Conservation (phyloP, 35 echinoderm and acorn worm species). For the Antedon bifida region DNA sequence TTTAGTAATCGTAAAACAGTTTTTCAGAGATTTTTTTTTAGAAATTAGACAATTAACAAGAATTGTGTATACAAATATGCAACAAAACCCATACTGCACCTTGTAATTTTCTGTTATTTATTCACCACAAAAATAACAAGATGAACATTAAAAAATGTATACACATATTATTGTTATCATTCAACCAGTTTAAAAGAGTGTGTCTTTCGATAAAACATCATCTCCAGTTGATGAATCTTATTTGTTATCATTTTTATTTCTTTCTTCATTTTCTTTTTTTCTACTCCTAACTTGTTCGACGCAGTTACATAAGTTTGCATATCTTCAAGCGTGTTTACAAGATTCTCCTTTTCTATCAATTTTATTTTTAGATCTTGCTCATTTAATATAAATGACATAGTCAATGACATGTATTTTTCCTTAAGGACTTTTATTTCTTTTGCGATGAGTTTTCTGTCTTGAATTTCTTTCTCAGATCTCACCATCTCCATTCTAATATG, state of each 20-base stretch:
- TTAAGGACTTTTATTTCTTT: conserved; percentile 76
- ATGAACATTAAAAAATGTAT: too few relatives aligned
- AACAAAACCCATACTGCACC: too few relatives aligned
- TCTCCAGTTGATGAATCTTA: conserved; percentile 83
- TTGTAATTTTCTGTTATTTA: too few relatives aligned
- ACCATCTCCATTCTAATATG: conserved; percentile 43
- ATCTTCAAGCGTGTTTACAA: conserved; percentile 47
- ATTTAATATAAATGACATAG: conserved; percentile 57
- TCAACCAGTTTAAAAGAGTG: conserved; percentile 62
- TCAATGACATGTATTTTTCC: conserved; percentile 68
- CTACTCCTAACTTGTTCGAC: conserved; percentile 81
- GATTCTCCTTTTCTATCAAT: conserved; percentile 44
- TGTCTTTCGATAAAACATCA: conserved; percentile 73
- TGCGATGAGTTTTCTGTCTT: conserved; percentile 52
- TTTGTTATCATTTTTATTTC: conserved; percentile 77
- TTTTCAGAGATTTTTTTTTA: too few relatives aligned
- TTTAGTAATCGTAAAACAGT: too few relatives aligned
- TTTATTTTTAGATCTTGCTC: conserved; percentile 47
- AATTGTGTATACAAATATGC: too few relatives aligned
- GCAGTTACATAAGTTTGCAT: conserved; percentile 46
- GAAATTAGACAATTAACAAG: too few relatives aligned
- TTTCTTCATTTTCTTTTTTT: conserved; percentile 67
- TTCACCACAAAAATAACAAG: too few relatives aligned
- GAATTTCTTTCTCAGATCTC: conserved; percentile 54
- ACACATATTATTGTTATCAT: conserved; percentile 17